A percentile compares a stretch with the other conserved stretches of the same genome.
phyloP scores from a whole-genome alignment of 2,888 invertebrate genomes.

The Diachrysia chrysitis region DNA sequence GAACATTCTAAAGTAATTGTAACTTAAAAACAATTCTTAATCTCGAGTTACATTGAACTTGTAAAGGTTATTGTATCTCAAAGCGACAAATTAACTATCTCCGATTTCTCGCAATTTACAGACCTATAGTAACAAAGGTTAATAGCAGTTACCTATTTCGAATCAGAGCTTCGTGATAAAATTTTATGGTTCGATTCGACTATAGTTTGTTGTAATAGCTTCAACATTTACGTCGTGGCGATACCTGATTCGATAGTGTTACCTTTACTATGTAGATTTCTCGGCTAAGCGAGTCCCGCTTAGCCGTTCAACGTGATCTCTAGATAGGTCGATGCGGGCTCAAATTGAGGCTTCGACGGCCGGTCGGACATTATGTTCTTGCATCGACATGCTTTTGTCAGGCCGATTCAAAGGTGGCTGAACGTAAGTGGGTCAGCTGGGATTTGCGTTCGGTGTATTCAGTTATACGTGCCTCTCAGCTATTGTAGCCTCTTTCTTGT shows the following conservation, averaged over 20 bases:
- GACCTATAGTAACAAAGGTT: constrained; percentile 60
- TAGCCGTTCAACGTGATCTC: constrained; percentile 68
- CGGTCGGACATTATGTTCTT: constrained; percentile 81
- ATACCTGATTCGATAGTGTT: constrained; percentile 54
- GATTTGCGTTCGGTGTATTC: constrained; percentile 77
- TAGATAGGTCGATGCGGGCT: constrained; percentile 81
- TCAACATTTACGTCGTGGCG: constrained; percentile 65
- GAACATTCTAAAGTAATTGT: constrained; percentile 33
- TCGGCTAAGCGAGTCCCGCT: constrained; percentile 57
- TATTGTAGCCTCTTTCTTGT: constrained; percentile 70
- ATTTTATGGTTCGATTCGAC: constrained; percentile 68
- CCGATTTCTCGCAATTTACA: constrained; percentile 56
- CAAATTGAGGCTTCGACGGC: constrained; percentile 79
- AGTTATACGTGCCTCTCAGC: constrained; percentile 67
- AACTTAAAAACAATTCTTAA: constrained; percentile 46
- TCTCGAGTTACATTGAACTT: constrained; percentile 41
- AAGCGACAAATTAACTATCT: constrained; percentile 60
- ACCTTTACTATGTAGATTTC: constrained; percentile 58
- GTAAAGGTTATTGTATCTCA: constrained; percentile 51
- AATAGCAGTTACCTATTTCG: constrained; percentile 60
- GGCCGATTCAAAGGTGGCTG: constrained; percentile 82
- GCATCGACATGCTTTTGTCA: constrained; percentile 85
- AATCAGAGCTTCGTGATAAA: constrained; percentile 67
- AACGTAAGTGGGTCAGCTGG: constrained; percentile 82
- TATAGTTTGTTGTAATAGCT: constrained; percentile 70